Evolutionary conservation across 2,113 vertebrate genomes (phyloP), one percentile per base, ranked within the genome.

Genomic region (Channa maculata): DNA sequence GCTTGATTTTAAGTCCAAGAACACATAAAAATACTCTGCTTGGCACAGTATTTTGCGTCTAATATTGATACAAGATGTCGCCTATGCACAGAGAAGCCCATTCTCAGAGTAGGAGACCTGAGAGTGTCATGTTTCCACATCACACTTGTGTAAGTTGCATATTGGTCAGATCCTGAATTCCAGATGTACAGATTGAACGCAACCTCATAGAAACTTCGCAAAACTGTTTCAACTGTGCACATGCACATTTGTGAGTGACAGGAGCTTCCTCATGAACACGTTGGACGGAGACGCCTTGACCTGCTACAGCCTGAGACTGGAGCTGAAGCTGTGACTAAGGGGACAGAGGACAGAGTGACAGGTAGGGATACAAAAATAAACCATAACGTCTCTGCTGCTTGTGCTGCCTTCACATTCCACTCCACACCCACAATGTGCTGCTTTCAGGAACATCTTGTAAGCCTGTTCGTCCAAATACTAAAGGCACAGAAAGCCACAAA

Each of bases 361-460:
- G 69, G 65, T 76, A 48, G 55, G 75, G 9, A 11, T 36, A 39
- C 48, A 50, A 8, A 65, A 71, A 54, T 66, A 24, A 71, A 81
- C 65, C 57, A 83, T 15, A 51, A 78, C 77, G 80, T 69, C 63
- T 61, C 14, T n/a, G 44, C 57, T 24, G 38, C 46, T 37, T 33
- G 12, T 54, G 65, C 38, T 10, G 11, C 44, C 49, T 14, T 59
- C 48, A 77, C 75, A 68, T 82, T 86, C 80, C 77, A 4, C 7
- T 39, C 53, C 62, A 52, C 71, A 53, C 79, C 64, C 80, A 67
- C 77, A n/a, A 0, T 24, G 34, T 66, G 86, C 43, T 80, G 86
- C 86, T 43, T 88, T 89, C 83, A 86, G 68, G 83, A 10, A 37
- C 62, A 43, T 8, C 71, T 9, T 41, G 77, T 55, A 78, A 85